Base-by-base conservation (phyloP, 2,888 invertebrate species). In the Drosophila setosimentum region DNA sequence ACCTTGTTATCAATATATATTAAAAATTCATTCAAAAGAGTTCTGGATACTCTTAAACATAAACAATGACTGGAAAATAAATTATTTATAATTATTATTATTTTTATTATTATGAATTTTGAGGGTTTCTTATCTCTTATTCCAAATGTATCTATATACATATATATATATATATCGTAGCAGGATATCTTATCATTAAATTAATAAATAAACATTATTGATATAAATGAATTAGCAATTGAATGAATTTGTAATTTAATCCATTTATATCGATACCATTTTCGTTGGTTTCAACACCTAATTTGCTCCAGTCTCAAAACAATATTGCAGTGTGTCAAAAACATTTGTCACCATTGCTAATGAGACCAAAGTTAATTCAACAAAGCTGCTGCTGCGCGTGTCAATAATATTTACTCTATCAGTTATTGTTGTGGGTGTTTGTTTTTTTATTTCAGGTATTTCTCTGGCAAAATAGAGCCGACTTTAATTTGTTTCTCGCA, bases 401-500 rank as follows among this genome's bases (percentile, higher is more conserved):
- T 29, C 10, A 10, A 24, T 49, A 60, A 29, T 61, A 18, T 33
- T 40, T 60, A 30, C 59, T 33, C 33, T n/a, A 18, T 40, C 29
- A 16, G 30, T 29, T 45, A 24, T 50, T 29, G 29, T 53, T 29
- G 54, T 74, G 32, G 37, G 35, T 30, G 51, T 53, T 48, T 33
- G n/a, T n/a, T n/a, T n/a, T n/a, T n/a, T n/a, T 18, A 24, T 11
- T 21, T 55, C 37, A 30, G 33, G 53, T 32, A 45, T 57, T 68
- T 7, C 27, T 48, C 48, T 32, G 62, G 30, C 53, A 50, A 37
- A 69, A 49, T 32, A 40, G 32, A 27, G 18, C 21, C 13, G 30
- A 18, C 37, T 16, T 45, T 78, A 74, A 74, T 78, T 78, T 73
- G 53, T 29, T 71, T 51, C 16, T 51, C 16, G 29, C 51, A 27